Evolutionary conservation across 2,888 invertebrate species (phyloP).

Genomic region (Heliconius aoede): DNA sequence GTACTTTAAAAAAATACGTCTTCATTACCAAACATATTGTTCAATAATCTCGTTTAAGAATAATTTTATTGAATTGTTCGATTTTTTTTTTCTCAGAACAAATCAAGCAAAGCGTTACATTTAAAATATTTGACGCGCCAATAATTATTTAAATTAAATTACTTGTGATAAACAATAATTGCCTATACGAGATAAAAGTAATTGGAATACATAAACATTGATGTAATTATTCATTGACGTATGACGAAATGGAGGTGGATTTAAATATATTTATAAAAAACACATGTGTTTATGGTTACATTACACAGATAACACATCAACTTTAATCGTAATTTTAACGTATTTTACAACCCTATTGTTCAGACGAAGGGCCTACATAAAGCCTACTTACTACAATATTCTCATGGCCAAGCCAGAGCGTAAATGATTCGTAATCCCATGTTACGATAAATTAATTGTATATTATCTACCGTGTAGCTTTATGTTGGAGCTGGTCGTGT

Average conservation of each 20-base stretch:
- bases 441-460: conserved; percentile 23
- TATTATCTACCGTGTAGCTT: conserved; percentile 11
- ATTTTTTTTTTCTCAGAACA: neutral
- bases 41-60: neutral
- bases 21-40: neutral
- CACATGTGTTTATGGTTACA: neutral
- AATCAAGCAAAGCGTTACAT: neutral
- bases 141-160: conserved; percentile 17
- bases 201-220: conserved; percentile 1
- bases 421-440: conserved; percentile 23
- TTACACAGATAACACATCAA: neutral
- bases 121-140: neutral
- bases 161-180: neutral
- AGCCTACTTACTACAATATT: conserved; percentile 8
- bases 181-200: conserved; percentile 7
- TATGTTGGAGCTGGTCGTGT: conserved; percentile 12
- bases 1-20: neutral
- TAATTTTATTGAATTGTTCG: too few species aligned
- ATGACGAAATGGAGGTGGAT: neutral
- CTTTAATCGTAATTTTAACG: neutral
- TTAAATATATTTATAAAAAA: neutral
- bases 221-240: neutral
- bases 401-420: conserved; percentile 9
- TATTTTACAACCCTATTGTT: conserved; percentile 8
- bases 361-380: conserved; percentile 5